Evolutionary conservation across 1,140 invertebrate species (phyloP).

Genomic region (Papilio polyxenes): DNA sequence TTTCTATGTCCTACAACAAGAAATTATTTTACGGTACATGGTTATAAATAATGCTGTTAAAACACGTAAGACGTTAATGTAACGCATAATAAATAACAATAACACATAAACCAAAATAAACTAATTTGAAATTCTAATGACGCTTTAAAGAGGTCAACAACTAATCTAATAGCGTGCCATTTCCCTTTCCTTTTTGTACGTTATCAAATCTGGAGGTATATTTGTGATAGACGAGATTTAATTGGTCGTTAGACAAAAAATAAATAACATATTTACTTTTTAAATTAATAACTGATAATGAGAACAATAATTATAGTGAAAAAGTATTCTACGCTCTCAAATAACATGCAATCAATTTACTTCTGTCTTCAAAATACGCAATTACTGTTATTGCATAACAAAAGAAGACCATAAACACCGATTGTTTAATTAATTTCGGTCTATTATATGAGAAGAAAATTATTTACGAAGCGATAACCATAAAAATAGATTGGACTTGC

Average conservation of each 20-base stretch:
- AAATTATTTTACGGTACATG: too few relatives aligned
- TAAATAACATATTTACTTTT: background rate
- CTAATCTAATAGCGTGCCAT: background rate
- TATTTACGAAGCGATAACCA: conserved; percentile 33
- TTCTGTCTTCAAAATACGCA: background rate
- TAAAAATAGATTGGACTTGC: conserved; percentile 50
- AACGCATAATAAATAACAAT: background rate
- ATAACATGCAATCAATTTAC: background rate
- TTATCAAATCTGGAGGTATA: background rate
- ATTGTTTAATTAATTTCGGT: conserved; percentile 32
- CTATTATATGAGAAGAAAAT: conserved; percentile 20
- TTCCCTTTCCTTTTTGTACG: background rate
- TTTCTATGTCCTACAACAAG: too few relatives aligned
- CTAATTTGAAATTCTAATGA: conserved; percentile 3
- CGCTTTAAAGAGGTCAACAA: background rate
- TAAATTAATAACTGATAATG: background rate
- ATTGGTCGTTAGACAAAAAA: background rate
- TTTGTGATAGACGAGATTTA: background rate
- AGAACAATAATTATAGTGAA: background rate
- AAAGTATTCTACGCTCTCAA: background rate
- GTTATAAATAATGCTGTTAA: background rate
- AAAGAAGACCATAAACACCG: background rate
- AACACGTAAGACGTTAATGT: background rate
- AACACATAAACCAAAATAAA: conserved; percentile 9
- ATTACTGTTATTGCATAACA: conserved; percentile 10